phyloP scores from a whole-genome alignment of 2,888 invertebrate genomes.

The Caenorhabditis becei region DNA sequence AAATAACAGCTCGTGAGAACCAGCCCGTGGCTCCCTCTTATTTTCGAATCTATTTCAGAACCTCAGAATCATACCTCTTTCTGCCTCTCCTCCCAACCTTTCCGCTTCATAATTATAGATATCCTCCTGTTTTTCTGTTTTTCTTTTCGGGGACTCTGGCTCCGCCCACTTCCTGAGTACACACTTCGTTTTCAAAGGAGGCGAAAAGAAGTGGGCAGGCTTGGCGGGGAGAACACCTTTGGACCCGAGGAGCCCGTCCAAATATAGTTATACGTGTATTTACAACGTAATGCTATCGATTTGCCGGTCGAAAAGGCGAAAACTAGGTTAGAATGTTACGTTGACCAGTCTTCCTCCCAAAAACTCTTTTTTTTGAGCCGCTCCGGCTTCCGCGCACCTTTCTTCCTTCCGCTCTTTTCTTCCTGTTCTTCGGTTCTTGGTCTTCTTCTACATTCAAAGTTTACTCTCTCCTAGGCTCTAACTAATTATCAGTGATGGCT shows the following conservation, averaged over 20 bases:
- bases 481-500: no score
- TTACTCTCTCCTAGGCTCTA: background rate
- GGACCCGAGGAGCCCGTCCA: conserved; percentile 10
- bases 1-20: background rate
- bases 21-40: no score
- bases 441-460: background rate
- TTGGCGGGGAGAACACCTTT: conserved; percentile 3
- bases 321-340: conserved; percentile 25
- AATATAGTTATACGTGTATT: conserved; percentile 11
- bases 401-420: background rate
- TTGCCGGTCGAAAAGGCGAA: conserved; percentile 8
- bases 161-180: conserved; percentile 14
- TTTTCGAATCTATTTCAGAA: background rate
- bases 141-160: background rate
- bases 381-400: conserved; percentile 1
- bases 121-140: conserved; percentile 16
- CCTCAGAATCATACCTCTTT: background rate
- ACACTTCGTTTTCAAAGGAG: conserved; percentile 11
- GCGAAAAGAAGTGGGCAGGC: background rate
- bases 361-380: conserved; percentile 1
- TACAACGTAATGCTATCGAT: conserved; percentile 33
- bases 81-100: background rate
- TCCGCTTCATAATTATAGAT: conserved; percentile 25
- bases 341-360: conserved; percentile 19
- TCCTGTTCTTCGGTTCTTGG: background rate